Evolutionary conservation across 2,797 vertebrate genomes (phyloP).

Genomic region (Ptychobarbus kaznakovi): DNA sequence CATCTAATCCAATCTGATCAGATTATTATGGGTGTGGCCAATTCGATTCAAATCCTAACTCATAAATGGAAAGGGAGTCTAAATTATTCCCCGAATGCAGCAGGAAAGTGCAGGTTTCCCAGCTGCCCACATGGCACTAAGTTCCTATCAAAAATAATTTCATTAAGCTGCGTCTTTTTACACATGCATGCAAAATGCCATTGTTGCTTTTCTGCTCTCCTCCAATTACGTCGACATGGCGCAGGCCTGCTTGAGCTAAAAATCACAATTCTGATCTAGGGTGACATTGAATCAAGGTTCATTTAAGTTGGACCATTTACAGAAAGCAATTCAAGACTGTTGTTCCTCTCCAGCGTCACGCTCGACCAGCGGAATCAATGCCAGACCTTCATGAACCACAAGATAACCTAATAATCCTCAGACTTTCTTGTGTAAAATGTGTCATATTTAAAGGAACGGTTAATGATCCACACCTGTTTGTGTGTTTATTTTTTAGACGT

Average conservation of each 20-base stretch:
- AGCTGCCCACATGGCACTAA: not conserved
- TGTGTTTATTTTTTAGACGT: conserved; percentile 89
- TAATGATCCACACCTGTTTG: conserved; percentile 79
- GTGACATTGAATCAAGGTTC: conserved; percentile 71
- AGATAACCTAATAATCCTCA: conserved; percentile 84
- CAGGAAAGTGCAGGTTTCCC: not conserved
- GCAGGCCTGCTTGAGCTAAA: conserved; percentile 65
- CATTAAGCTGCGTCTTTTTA: not conserved
- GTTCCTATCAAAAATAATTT: conserved; percentile 6
- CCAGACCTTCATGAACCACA: conserved; percentile 76
- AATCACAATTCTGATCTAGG: conserved; percentile 64
- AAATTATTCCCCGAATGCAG: not conserved
- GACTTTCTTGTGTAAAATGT: conserved; percentile 67
- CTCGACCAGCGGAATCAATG: conserved; percentile 57
- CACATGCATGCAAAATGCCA: not conserved
- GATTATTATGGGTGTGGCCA: not conserved
- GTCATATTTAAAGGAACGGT: conserved; percentile 55
- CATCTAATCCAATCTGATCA: conserved; percentile 33
- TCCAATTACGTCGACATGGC: conserved; percentile 56
- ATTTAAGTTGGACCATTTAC: conserved; percentile 57
- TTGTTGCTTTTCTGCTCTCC: conserved; percentile 15
- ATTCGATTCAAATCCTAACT: not conserved
- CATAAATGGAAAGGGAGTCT: not conserved
- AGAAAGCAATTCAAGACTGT: conserved; percentile 35
- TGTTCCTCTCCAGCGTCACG: conserved; percentile 53